These are phyloP conservation scores for Lepilemur ruficaudatus DNA, from an alignment of 2,797 vertebrate genomes.

Conservation along the genomic window DNA sequence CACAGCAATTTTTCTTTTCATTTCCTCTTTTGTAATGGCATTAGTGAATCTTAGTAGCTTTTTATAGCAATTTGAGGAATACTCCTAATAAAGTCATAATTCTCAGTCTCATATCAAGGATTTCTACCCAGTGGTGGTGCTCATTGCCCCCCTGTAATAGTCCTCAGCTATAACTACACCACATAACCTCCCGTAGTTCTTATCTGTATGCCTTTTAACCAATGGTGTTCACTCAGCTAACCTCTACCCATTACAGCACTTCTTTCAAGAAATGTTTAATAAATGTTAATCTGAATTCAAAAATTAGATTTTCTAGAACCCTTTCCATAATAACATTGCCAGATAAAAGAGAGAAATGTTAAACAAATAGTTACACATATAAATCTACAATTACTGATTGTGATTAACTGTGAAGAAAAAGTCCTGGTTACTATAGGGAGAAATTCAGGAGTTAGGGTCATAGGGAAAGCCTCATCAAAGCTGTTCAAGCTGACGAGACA, in stretches of 20 bases:
- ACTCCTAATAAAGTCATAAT: neutral
- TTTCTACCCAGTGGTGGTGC: neutral
- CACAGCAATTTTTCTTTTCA: slow-evolving; percentile 34
- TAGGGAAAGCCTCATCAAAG: neutral
- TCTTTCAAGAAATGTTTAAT: neutral
- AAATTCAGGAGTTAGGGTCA: neutral
- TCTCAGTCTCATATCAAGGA: neutral
- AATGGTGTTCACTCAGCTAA: neutral
- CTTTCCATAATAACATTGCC: neutral
- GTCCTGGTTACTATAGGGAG: neutral
- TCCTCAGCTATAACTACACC: neutral
- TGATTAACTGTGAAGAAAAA: neutral
- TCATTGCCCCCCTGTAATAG: neutral
- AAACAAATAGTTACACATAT: neutral
- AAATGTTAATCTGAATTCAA: neutral
- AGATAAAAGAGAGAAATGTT: neutral
- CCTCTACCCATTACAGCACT: neutral
- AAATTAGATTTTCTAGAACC: neutral
- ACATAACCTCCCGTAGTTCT: neutral
- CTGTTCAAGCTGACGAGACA: neutral
- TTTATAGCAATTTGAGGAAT: slow-evolving; percentile 25
- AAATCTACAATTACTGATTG: neutral
- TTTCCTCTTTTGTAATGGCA: neutral
- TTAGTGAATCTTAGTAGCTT: neutral
- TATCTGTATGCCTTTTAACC: neutral